These are phyloP conservation scores for Diabrotica virgifera DNA, from an alignment of 1,140 invertebrate genomes.

Conservation along the genomic window DNA sequence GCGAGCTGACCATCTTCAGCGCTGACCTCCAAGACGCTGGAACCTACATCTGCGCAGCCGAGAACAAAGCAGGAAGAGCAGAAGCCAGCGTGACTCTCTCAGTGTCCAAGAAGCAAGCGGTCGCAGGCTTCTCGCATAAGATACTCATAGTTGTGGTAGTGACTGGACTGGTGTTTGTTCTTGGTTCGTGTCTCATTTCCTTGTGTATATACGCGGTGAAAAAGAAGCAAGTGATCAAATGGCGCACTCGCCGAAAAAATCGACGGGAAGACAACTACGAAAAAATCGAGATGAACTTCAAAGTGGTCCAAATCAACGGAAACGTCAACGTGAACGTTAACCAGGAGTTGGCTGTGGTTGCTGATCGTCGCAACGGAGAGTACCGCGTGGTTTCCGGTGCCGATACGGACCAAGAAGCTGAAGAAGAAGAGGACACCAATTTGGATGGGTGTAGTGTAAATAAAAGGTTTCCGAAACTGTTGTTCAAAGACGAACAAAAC, in stretches of 20 bases:
- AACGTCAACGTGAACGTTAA: constrained; percentile 16
- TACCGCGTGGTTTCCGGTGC: constrained; percentile 67
- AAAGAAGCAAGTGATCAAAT: constrained; percentile 41
- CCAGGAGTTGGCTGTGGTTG: constrained; percentile 42
- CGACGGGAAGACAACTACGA: constrained; percentile 65
- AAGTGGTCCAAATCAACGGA: constrained; percentile 46
- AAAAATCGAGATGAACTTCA: constrained; percentile 70
- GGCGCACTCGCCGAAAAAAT: constrained; percentile 40
- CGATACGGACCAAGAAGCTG: constrained; percentile 53
- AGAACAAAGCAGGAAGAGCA: constrained; percentile 72
- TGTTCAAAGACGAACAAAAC: constrained; percentile 3
- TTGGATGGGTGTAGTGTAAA: constrained; percentile 34
- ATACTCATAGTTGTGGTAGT: constrained; percentile 57
- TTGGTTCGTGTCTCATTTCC: constrained; percentile 59
- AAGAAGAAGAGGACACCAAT: constrained; percentile 56
- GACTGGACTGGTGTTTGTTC: constrained; percentile 56
- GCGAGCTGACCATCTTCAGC: constrained; percentile 68
- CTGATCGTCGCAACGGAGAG: constrained; percentile 59
- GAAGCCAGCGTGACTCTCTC: constrained; percentile 68
- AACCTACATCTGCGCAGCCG: constrained; percentile 69
- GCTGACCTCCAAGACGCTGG: constrained; percentile 69
- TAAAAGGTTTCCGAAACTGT: constrained; percentile 13
- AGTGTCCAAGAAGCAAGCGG: constrained; percentile 55
- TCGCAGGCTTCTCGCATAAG: constrained; percentile 53
- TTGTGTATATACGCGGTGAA: constrained; percentile 58